Conservation (phyloP, 2,888 invertebrate genomes). For the Clepsis dumicolana region DNA sequence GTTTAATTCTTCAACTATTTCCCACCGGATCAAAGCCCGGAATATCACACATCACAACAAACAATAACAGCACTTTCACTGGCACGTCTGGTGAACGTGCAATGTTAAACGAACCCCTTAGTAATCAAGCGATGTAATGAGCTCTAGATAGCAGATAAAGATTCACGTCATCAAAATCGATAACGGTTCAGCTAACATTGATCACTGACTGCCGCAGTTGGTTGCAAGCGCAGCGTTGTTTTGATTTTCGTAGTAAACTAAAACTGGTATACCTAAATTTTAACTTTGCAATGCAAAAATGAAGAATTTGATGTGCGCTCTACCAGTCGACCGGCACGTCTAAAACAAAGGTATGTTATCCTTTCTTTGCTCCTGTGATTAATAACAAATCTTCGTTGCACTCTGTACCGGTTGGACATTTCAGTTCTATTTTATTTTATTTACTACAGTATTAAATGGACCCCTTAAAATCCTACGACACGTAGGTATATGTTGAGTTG, state of each 20-base stretch:
- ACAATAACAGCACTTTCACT: conserved; percentile 44
- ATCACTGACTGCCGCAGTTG: conserved; percentile 27
- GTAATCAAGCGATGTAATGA: conserved; percentile 69
- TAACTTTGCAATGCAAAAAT: background rate
- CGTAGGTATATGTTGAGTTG: background rate
- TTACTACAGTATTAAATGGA: background rate
- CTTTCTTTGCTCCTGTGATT: background rate
- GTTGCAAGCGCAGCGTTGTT: background rate
- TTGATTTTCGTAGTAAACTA: background rate
- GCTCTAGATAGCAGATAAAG: conserved; percentile 73
- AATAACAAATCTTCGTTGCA: background rate
- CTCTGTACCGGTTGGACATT: background rate
- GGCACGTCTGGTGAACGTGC: conserved; percentile 68
- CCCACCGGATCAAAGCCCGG: conserved; percentile 11
- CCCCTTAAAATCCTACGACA: background rate
- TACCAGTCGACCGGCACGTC: background rate
- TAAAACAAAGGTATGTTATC: background rate
- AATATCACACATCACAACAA: conserved; percentile 38
- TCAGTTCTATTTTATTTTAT: background rate
- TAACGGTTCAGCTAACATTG: conserved; percentile 54
- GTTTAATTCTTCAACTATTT: conserved; percentile 25
- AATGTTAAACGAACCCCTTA: conserved; percentile 63
- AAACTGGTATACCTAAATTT: background rate
- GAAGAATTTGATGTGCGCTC: background rate
- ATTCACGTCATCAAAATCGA: conserved; percentile 73